Percentiles rank a stretch among this genome's conserved stretches.
Evolutionary conservation across 2,797 vertebrate genomes (phyloP).

Genomic region (Scleropages formosus): DNA sequence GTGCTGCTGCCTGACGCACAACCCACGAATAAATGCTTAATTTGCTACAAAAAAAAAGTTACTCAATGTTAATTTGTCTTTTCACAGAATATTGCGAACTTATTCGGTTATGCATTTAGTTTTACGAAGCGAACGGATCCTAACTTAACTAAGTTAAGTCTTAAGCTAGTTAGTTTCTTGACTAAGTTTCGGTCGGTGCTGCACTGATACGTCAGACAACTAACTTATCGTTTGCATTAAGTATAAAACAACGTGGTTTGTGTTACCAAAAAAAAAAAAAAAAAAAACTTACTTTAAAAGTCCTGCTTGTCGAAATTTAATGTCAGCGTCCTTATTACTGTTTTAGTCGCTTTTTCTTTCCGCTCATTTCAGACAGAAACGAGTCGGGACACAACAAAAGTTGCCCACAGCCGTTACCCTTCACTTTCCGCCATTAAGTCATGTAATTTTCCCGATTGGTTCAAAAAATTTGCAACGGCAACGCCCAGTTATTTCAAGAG

Average conservation of each 20-base stretch:
- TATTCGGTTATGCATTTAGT: too few species aligned
- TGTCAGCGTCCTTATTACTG: not conserved
- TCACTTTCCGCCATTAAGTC: conserved; percentile 30
- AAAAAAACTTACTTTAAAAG: conserved; percentile 20
- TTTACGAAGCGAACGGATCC: too few species aligned
- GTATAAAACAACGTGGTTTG: not conserved
- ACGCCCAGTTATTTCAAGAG: conserved; percentile 42
- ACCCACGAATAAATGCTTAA: too few species aligned
- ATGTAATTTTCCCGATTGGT: conserved; percentile 29
- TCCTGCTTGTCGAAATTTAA: conserved; percentile 7
- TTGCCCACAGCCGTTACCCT: conserved; percentile 19
- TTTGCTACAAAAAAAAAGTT: too few species aligned
- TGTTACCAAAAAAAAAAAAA: not conserved
- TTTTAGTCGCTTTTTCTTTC: not conserved
- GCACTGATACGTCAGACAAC: too few species aligned
- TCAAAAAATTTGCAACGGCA: not conserved
- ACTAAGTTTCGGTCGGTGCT: too few species aligned
- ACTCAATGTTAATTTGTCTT: too few species aligned
- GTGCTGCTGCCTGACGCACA: too few species aligned
- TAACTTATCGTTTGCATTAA: too few species aligned
- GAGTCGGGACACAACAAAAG: not conserved
- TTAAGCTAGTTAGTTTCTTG: too few species aligned
- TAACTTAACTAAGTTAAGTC: too few species aligned
- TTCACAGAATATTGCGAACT: too few species aligned
- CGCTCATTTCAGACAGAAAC: not conserved